phyloP scores from a whole-genome alignment of 1,140 invertebrate species.

The Calosoma granatense region DNA sequence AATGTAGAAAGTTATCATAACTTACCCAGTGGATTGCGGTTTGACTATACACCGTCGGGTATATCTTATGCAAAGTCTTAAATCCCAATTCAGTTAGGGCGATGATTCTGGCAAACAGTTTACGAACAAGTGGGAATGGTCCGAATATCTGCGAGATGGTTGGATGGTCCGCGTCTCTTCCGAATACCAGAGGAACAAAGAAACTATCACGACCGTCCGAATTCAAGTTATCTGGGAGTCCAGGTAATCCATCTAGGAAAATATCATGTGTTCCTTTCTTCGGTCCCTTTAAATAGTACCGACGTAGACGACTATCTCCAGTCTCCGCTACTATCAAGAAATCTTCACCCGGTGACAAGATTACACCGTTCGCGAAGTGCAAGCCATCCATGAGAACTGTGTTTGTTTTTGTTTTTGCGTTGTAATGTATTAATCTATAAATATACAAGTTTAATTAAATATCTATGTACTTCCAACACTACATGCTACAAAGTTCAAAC shows the following conservation, averaged over 20 bases:
- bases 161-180: conserved; percentile 42
- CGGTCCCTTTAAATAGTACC: conserved; percentile 63
- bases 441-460: conserved; percentile 18
- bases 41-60: conserved; percentile 47
- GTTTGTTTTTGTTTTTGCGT: conserved; percentile 49
- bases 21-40: conserved; percentile 43
- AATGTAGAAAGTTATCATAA: conserved; percentile 22
- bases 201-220: conserved; percentile 54
- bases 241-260: conserved; percentile 69
- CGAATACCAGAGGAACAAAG: conserved; percentile 47
- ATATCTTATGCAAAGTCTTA: conserved; percentile 41
- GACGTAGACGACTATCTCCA: conserved; percentile 39
- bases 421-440: conserved; percentile 55
- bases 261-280: conserved; percentile 63
- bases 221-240: conserved; percentile 70
- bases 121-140: conserved; percentile 47
- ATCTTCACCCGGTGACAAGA: conserved; percentile 60
- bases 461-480: background rate
- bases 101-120: conserved; percentile 44
- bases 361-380: conserved; percentile 74
- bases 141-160: conserved; percentile 37
- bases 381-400: conserved; percentile 58
- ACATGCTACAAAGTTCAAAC: conserved; percentile 1
- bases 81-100: conserved; percentile 47
- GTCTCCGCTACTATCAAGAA: conserved; percentile 65